Evolutionary conservation across 2,888 invertebrate genomes (phyloP), one percentile per base, ranked within the genome.

Genomic region (Brassicogethes aeneus): DNA sequence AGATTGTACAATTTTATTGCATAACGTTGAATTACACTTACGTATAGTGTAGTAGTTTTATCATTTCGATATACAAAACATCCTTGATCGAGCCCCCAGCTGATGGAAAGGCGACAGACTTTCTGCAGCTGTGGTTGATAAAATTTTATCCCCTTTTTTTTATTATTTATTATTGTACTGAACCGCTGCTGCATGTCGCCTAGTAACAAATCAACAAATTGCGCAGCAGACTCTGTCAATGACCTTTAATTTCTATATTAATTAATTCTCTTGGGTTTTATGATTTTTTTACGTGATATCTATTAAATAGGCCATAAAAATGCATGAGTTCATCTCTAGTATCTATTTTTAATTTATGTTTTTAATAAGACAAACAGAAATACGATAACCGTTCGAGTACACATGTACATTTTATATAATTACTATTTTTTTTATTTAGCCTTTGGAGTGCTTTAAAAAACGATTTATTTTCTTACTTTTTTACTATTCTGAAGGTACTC

Each of bases 181-280:
- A 10, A 23, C 23, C 10, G 8, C 32, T 3, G 32, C 12, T 3
- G 14, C 32, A 10, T 32, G 32, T 32, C 10, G 14, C 32, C 13
- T 32, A 13, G 32, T 32, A 32, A 47, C 48, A 45, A 51, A 55
- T 53, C 48, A 46, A 50, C 47, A 48, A 55, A 56, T 53, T 56
- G 56, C 56, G 56, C 55, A 54, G 52, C 44, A 44, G 37, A 40
- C 29, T 42, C 53, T 54, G 54, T 55, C 56, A 55, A 55, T 51
- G 56, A 56, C 56, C 56, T 49, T 50, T 51, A 44, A 45, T 32
- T 23, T 23, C 5, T 5, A 10, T 23, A 23, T 23, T 23, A 23
- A 23, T 23, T 23, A 23, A 23, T 7, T 23, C 10, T 5, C 5
- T 23, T 10, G 23, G 23, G 5, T 23, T 23, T 7, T 23, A 10